Conservation (phyloP, 2,797 vertebrate genomes). For the Miichthys miiuy region DNA sequence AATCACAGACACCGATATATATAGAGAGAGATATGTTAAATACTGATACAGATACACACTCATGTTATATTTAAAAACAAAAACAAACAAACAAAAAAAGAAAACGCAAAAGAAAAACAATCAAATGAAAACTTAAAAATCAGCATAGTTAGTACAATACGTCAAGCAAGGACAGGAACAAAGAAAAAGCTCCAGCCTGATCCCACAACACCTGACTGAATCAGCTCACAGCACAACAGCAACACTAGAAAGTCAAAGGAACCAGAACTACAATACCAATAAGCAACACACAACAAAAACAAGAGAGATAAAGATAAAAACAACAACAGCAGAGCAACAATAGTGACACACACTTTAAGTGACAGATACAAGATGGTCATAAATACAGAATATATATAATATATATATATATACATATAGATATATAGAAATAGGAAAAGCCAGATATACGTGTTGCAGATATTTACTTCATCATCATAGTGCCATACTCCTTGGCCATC, state of each 20-base stretch:
- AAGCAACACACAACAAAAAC: conserved; percentile 81
- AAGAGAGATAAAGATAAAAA: conserved; percentile 77
- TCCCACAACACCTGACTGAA: conserved; percentile 79
- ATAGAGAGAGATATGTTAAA: conserved; percentile 46
- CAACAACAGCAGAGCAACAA: conserved; percentile 82
- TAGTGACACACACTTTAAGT: conserved; percentile 83
- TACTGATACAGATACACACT: conserved; percentile 73
- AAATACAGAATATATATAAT: conserved; percentile 80
- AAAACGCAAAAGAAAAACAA: conserved; percentile 58
- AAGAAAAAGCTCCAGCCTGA: conserved; percentile 81
- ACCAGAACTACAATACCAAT: conserved; percentile 83
- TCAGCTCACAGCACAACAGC: conserved; percentile 85
- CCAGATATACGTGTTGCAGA: conserved; percentile 88
- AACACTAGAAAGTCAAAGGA: conserved; percentile 83
- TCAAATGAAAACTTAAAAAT: conserved; percentile 55
- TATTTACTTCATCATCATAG: conserved; percentile 93
- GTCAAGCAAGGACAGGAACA: conserved; percentile 82
- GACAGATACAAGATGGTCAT: conserved; percentile 84
- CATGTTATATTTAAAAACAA: conserved; percentile 63
- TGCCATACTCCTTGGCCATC: conserved; percentile 91
- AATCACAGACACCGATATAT: conserved; percentile 72
- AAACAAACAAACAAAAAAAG: conserved; percentile 51
- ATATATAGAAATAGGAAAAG: conserved; percentile 80
- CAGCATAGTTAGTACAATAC: conserved; percentile 74
- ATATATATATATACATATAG: conserved; percentile 71